Base-by-base conservation (phyloP, 2,888 invertebrate species). In the Theretra japonica region DNA sequence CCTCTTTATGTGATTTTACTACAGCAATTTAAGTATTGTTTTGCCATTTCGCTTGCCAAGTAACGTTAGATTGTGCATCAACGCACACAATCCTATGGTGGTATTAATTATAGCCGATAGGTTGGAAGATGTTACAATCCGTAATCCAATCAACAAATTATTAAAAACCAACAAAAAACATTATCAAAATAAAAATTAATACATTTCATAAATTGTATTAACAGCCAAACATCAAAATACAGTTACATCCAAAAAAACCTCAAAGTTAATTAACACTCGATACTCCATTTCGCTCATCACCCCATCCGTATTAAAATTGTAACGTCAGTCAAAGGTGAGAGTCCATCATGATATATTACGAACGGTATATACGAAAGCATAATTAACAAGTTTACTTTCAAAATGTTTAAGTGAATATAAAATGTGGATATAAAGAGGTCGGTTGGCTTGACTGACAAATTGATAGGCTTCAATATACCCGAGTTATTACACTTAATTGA, bases 331-430 rank as follows among this genome's bases (percentile, higher is more conserved):
- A 87, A 80, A 79, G 77, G 77, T 78, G 80, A 71, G n/a, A 11
- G 11, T 69, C 71, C 73, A 73, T 72, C 69, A 70, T 84, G 86
- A 88, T 86, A 88, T 86, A 89, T 87, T 85, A 85, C 81, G 86
- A 83, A 86, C 85, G 81, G 84, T 87, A 90, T 90, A 85, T 87
- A 92, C 88, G 88, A 85, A 86, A 86, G 81, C 85, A 82, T 89
- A 90, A 91, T 91, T 91, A 91, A 91, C 89, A 87, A 89, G 90
- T 87, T 88, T 83, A 86, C 90, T 93, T 92, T 92, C 91, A 85
- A 90, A 90, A 87, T 83, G 77, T 87, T 88, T 88, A 88, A 90
- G 88, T 89, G 89, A 82, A 80, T 80, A 80, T 80, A 81, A 81
- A 80, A 79, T 75, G 78, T 77, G 41, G 11, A 74, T 79, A 78